A percentile compares a stretch with the other conserved stretches of the same genome.
phyloP scores from a whole-genome alignment of 2,797 vertebrate species.

The Sternarchorhynchus goeldii region DNA sequence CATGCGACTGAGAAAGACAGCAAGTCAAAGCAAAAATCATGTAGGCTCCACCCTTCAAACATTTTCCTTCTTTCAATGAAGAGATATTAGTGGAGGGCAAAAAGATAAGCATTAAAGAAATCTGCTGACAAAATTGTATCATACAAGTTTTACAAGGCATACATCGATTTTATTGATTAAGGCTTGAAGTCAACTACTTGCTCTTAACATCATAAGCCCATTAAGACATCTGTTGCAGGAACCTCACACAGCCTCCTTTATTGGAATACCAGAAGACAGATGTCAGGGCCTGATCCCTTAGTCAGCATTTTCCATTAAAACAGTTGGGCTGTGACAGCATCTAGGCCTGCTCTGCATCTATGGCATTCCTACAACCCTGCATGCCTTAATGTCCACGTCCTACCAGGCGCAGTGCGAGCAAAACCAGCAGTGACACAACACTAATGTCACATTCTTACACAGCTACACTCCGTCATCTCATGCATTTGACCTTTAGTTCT shows the following conservation, averaged over 20 bases:
- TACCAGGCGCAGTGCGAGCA: neutral
- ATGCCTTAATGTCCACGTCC: conserved; percentile 14
- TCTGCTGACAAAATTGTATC: no score
- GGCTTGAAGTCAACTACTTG: no score
- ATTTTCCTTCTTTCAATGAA: no score
- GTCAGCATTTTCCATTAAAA: conserved; percentile 52
- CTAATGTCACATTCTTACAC: neutral
- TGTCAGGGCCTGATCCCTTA: conserved; percentile 38
- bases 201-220: no score
- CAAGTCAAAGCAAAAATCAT: no score
- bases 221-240: no score
- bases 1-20: no score
- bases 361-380: conserved; percentile 23
- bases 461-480: neutral
- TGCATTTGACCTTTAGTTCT: neutral
- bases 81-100: no score
- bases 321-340: conserved; percentile 28
- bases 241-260: conserved; percentile 22
- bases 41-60: no score
- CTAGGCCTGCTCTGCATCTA: conserved; percentile 17
- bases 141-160: no score
- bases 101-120: no score
- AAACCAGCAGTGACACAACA: neutral
- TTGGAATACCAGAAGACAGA: conserved; percentile 48
- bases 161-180: no score